A percentile compares a stretch with the other conserved stretches of the same genome.
Evolutionary conservation across 1,140 invertebrate species (phyloP).

Genomic region (Drosophila tropicalis): DNA sequence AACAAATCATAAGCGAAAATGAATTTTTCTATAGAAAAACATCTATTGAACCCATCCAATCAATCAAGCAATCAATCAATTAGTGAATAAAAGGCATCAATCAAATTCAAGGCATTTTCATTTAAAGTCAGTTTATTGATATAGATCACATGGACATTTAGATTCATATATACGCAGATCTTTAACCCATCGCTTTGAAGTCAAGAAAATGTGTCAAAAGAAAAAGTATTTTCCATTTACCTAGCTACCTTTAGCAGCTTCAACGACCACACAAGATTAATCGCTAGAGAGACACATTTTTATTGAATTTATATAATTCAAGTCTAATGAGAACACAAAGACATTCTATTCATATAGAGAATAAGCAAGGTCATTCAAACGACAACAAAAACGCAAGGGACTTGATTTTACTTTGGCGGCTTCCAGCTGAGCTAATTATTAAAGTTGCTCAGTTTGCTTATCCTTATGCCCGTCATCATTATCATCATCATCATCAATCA

Average conservation of each 20-base stretch:
- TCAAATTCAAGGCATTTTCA: conserved; percentile 56
- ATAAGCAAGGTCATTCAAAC: background rate
- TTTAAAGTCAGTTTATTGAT: conserved; percentile 60
- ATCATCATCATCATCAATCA: conserved; percentile 71
- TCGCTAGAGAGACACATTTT: too few relatives aligned
- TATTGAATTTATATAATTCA: too few relatives aligned
- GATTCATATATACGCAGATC: background rate
- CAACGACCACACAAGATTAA: too few relatives aligned
- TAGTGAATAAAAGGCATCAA: conserved; percentile 57
- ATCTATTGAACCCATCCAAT: conserved; percentile 35
- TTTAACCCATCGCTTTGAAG: background rate
- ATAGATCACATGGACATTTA: conserved; percentile 13
- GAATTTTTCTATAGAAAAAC: conserved; percentile 29
- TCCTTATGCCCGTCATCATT: background rate
- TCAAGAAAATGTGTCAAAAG: background rate
- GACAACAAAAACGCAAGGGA: background rate
- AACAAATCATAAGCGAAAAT: conserved; percentile 23
- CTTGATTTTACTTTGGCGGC: conserved; percentile 31
- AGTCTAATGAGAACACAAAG: too few relatives aligned
- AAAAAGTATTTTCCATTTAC: background rate
- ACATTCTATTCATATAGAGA: background rate
- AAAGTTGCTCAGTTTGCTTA: background rate
- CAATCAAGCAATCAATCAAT: conserved; percentile 53
- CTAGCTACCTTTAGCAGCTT: too few relatives aligned
- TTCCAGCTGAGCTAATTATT: conserved; percentile 52